Conservation (phyloP, 2,888 invertebrate species). For the Drosophila mercatorum region DNA sequence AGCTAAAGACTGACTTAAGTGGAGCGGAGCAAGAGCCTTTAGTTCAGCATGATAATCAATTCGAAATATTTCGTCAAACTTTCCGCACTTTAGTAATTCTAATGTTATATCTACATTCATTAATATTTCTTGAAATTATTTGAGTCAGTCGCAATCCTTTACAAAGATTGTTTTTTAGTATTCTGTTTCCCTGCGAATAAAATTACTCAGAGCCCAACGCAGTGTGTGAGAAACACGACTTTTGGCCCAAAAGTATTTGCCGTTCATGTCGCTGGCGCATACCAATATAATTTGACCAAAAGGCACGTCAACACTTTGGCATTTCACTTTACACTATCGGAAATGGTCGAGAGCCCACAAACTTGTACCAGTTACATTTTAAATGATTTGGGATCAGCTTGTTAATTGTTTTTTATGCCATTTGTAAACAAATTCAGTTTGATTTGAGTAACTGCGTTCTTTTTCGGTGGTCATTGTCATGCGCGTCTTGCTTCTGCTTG, state of each 20-base stretch:
- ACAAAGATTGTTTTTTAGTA: constrained; percentile 25
- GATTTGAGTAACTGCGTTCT: background rate
- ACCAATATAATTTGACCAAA: constrained; percentile 50
- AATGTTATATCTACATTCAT: no score
- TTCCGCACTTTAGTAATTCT: no score
- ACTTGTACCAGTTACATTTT: constrained; percentile 64
- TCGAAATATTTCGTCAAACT: no score
- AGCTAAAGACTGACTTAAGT: no score
- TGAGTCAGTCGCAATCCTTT: no score
- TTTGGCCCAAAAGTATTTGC: constrained; percentile 42
- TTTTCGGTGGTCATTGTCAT: constrained; percentile 55
- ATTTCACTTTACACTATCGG: constrained; percentile 45
- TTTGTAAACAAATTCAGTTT: constrained; percentile 54
- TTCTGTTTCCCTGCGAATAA: constrained; percentile 11
- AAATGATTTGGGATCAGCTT: constrained; percentile 33
- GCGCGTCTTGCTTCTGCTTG: constrained; percentile 51
- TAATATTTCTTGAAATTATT: no score
- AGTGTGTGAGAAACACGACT: constrained; percentile 20
- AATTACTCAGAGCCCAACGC: constrained; percentile 26
- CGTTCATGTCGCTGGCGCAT: constrained; percentile 52
- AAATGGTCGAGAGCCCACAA: constrained; percentile 23
- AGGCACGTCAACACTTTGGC: constrained; percentile 50
- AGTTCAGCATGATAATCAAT: no score
- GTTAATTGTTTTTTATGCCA: constrained; percentile 46
- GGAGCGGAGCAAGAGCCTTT: no score